Conservation (phyloP, 53 echinoderm and acorn worm genomes). For the Stichopus horrens region DNA sequence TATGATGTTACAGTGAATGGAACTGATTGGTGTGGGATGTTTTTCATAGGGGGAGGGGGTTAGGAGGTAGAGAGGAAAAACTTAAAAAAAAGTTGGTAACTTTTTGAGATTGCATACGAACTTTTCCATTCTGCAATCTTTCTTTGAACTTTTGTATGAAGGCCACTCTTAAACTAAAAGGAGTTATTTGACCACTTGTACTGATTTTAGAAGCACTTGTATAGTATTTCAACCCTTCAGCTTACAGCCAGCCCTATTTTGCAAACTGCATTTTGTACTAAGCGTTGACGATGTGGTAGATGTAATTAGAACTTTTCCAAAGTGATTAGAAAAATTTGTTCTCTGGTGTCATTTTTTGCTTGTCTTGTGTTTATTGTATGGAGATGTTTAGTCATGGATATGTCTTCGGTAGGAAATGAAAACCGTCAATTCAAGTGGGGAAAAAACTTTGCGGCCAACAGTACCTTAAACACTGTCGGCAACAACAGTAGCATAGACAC, state of each 20-base stretch:
- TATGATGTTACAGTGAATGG: too few species aligned
- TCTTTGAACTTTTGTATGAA: constrained; percentile 17
- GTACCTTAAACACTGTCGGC: too few species aligned
- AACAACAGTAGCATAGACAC: too few species aligned
- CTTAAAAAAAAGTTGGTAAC: not conserved
- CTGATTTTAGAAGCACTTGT: constrained; percentile 44
- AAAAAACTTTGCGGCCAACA: too few species aligned
- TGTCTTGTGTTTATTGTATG: not conserved
- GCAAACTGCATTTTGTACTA: constrained; percentile 53
- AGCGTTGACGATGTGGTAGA: constrained; percentile 53
- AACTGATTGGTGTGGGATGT: too few species aligned
- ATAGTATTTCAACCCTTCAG: constrained; percentile 43
- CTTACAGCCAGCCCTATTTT: constrained; percentile 46
- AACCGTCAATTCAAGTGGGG: not conserved
- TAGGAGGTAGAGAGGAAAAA: not conserved
- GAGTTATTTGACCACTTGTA: constrained; percentile 13
- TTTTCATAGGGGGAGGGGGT: too few species aligned
- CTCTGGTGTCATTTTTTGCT: constrained; percentile 3
- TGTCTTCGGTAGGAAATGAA: not conserved
- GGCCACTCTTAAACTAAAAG: constrained; percentile 6
- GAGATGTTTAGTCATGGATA: not conserved
- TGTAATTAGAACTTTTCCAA: constrained; percentile 51
- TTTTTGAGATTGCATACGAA: not conserved
- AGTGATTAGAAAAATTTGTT: constrained; percentile 32
- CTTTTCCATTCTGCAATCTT: constrained; percentile 1